A percentile compares a stretch with the other conserved stretches of the same genome.
These are phyloP conservation scores for Drosophila truncata DNA, from an alignment of 1,140 invertebrate species.

Conservation along the genomic window DNA sequence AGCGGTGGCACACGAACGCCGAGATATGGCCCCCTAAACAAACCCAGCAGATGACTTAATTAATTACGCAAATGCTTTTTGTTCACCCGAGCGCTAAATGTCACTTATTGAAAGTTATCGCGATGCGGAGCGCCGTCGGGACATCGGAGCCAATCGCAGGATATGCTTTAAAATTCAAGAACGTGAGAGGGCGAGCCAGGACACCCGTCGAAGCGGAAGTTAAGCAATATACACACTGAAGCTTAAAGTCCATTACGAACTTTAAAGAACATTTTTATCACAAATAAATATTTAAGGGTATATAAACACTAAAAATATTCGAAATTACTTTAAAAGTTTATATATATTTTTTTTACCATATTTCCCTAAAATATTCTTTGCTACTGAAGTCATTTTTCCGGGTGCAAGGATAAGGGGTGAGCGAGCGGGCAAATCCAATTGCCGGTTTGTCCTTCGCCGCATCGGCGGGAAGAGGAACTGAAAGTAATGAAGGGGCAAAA, in stretches of 20 bases:
- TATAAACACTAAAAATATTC: background rate
- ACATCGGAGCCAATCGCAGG: constrained; percentile 51
- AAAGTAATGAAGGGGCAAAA: constrained; percentile 33
- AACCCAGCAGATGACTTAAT: constrained; percentile 57
- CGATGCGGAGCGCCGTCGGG: constrained; percentile 11
- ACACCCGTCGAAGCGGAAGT: constrained; percentile 7
- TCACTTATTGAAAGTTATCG: constrained; percentile 59
- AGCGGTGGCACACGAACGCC: constrained; percentile 24
- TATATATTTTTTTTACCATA: background rate
- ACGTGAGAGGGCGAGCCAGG: constrained; percentile 4
- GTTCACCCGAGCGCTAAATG: constrained; percentile 44
- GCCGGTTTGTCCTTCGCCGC: constrained; percentile 32
- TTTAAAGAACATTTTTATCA: background rate
- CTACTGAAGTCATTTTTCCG: background rate
- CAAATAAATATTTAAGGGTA: background rate
- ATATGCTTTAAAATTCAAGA: constrained; percentile 40
- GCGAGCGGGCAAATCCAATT: constrained; percentile 29
- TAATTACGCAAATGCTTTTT: constrained; percentile 63
- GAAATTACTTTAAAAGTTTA: background rate
- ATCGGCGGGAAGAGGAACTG: constrained; percentile 22
- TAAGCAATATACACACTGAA: constrained; percentile 20
- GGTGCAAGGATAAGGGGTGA: background rate
- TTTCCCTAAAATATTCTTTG: background rate
- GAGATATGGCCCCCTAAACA: constrained; percentile 37
- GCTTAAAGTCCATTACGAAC: background rate